Percentiles rank a stretch among this genome's conserved stretches.
Evolutionary conservation across 1,140 invertebrate species (phyloP).

Genomic region (Leptestheria dahalacensis): DNA sequence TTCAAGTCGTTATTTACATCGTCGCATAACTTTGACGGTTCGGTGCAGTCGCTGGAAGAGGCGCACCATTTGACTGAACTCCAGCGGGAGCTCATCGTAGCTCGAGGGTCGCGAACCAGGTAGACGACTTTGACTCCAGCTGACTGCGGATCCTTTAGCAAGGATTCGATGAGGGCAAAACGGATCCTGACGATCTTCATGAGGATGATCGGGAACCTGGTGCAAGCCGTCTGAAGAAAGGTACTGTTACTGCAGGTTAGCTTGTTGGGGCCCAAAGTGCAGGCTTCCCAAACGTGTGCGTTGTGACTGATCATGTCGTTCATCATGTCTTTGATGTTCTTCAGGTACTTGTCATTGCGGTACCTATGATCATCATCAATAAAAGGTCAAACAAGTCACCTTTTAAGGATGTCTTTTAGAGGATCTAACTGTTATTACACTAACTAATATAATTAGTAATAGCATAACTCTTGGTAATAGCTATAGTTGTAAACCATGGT

Average conservation of each 20-base stretch:
- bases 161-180: slow-evolving; percentile 47
- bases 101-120: slow-evolving; percentile 66
- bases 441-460: not conserved
- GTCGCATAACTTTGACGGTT: slow-evolving; percentile 54
- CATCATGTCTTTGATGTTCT: slow-evolving; percentile 17
- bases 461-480: not conserved
- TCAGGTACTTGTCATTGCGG: slow-evolving; percentile 16
- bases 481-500: too few relatives aligned
- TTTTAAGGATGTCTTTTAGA: not conserved
- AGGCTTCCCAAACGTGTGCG: slow-evolving; percentile 20
- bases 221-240: slow-evolving; percentile 35
- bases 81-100: slow-evolving; percentile 62
- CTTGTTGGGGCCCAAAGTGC: slow-evolving; percentile 16
- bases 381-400: not conserved
- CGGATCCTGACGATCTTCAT: slow-evolving; percentile 69
- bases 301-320: slow-evolving; percentile 23
- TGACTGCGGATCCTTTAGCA: slow-evolving; percentile 49
- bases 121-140: slow-evolving; percentile 58
- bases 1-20: slow-evolving; percentile 69
- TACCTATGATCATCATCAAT: not conserved
- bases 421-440: not conserved
- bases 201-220: slow-evolving; percentile 68
- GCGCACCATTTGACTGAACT: slow-evolving; percentile 52
- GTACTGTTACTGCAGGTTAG: slow-evolving; percentile 20
- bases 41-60: slow-evolving; percentile 60